Base-by-base conservation (phyloP, 2,797 vertebrate genomes). In the Pithecia hirsuta region DNA sequence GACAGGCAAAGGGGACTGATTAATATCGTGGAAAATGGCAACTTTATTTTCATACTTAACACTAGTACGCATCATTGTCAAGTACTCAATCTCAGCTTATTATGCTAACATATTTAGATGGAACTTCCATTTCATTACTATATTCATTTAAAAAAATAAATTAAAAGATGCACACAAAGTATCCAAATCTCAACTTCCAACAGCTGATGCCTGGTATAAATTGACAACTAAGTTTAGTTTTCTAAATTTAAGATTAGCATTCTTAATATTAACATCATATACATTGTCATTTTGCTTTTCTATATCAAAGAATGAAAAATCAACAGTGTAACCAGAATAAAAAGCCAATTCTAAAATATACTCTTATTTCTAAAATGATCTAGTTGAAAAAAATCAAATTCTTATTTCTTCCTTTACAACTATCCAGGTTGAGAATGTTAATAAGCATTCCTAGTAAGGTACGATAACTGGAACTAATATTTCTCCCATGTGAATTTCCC, bases 41-140 rank as follows among this genome's bases (percentile, higher is more conserved):
- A 91, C 61, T 90, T 57, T 82, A 95, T 70, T 87, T 84, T 95
- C 70, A 89, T 70, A 82, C 26, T 96, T 76, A 89, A 9, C 46
- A 72, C 7, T 36, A 28, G 30, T 44, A 55, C 3, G 57, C 55
- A 74, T 87, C 30, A 79, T 76, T 80, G 28, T 86, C 39, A 75
- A 90, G 92, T 81, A 79, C 36, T 61, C 84, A 75, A 48, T 59
- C 79, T 6, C 14, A 85, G 39, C 19, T 85, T 82, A 33, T 8
- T 81, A 59, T 28, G 24, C 11, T 48, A 19, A 9, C 11, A 83
- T 80, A 84, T 87, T 92, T 79, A 88, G 3, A 72, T 92, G 26
- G 20, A 70, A 64, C 7, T 79, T 89, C 15, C 1, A 14, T 74
- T 91, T 95, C 10, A 50, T 74, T 48, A n/a, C 9, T 55, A 46